These are phyloP conservation scores for Neoscelio sp. DNA, from an alignment of 2,888 invertebrate species.

Conservation along the genomic window DNA sequence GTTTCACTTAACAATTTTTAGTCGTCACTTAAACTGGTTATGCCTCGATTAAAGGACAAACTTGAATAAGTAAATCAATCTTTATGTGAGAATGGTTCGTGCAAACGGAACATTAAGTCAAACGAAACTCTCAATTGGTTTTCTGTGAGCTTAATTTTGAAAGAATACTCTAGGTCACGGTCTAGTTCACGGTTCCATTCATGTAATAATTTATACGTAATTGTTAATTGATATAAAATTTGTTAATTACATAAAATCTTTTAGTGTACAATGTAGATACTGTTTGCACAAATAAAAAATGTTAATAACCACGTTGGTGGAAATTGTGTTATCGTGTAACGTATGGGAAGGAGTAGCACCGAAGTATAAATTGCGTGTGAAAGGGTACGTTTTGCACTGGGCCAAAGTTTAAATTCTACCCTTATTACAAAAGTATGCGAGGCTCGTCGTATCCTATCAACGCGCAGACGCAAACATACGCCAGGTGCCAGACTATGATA, in stretches of 20 bases:
- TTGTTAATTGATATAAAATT: background rate
- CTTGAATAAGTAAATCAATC: slow-evolving; percentile 27
- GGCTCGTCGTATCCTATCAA: slow-evolving; percentile 62
- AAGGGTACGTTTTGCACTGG: slow-evolving; percentile 76
- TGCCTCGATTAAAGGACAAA: slow-evolving; percentile 36
- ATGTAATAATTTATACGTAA: slow-evolving; percentile 3
- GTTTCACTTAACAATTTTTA: background rate
- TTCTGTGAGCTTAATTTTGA: slow-evolving; percentile 29
- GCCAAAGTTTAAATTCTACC: slow-evolving; percentile 78
- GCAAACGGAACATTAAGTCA: slow-evolving; percentile 34
- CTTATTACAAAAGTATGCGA: slow-evolving; percentile 70
- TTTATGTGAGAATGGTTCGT: slow-evolving; percentile 38
- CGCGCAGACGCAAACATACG: slow-evolving; percentile 77
- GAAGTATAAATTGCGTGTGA: slow-evolving; percentile 34
- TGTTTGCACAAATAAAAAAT: too few species aligned
- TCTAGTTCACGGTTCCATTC: slow-evolving; percentile 45
- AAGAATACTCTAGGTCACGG: slow-evolving; percentile 49
- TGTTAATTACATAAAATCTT: too few species aligned
- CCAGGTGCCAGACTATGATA: slow-evolving; percentile 76
- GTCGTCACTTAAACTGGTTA: slow-evolving; percentile 17
- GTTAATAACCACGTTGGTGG: too few species aligned
- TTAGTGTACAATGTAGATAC: too few species aligned
- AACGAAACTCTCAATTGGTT: slow-evolving; percentile 21
- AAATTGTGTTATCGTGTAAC: too few species aligned
- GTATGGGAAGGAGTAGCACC: background rate